Conservation (phyloP, 2,888 invertebrate species). For the Phrixothrix hirtus region DNA sequence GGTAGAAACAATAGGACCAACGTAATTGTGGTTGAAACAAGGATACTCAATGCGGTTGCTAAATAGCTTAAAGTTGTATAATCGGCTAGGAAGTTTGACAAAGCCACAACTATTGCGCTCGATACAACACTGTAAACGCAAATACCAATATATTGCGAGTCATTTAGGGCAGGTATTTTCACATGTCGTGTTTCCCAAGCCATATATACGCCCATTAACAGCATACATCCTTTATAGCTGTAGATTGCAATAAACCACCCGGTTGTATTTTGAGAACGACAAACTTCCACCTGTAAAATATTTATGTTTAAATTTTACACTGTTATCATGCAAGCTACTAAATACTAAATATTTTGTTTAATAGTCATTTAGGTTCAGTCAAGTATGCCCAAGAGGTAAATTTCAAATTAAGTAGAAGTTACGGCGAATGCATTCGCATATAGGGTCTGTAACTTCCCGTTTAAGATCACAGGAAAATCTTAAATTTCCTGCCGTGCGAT, state of each 20-base stretch:
- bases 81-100: constrained; percentile 86
- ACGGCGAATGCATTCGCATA: too few species aligned
- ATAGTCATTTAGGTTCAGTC: too few species aligned
- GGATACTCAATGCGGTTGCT: constrained; percentile 79
- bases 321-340: too few species aligned
- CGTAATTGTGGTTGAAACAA: constrained; percentile 84
- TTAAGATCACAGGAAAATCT: too few species aligned
- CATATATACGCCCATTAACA: constrained; percentile 92
- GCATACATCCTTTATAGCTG: constrained; percentile 85
- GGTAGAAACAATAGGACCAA: constrained; percentile 85
- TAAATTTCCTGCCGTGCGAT: too few species aligned
- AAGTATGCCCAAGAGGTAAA: too few species aligned
- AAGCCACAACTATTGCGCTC: constrained; percentile 82
- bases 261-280: constrained; percentile 82
- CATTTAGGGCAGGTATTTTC: constrained; percentile 88
- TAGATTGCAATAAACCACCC: constrained; percentile 91
- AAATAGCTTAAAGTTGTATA: constrained; percentile 79
- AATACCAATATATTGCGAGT: constrained; percentile 91
- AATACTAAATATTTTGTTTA: not conserved
- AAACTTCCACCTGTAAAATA: constrained; percentile 79
- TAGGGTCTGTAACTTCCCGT: too few species aligned
- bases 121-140: constrained; percentile 92
- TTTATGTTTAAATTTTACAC: constrained; percentile 3
- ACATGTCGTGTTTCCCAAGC: constrained; percentile 94
- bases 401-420: too few species aligned